Base-by-base conservation (phyloP, 2,888 invertebrate genomes). In the Parascotia fuliginaria region DNA sequence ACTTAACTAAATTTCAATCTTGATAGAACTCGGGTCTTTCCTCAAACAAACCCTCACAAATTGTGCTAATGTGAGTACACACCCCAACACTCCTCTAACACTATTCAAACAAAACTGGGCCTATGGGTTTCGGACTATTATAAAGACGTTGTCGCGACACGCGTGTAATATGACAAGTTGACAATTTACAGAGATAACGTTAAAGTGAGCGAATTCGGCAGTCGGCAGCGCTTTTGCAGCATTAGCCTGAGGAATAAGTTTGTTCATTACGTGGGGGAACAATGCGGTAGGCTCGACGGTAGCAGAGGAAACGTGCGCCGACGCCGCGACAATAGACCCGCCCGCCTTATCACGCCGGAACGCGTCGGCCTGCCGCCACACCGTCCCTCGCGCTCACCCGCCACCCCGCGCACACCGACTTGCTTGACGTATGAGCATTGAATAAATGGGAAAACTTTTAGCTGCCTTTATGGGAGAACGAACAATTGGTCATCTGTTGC, bases 361-460 rank as follows among this genome's bases (percentile, higher is more conserved):
- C 88, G 90, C 84, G 87, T 75, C 85, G 81, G 65, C 73, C 74
- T 71, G 66, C 66, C 67, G 63, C 70, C 61, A 53, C 63, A 28
- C 68, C 56, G 36, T 54, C 41, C 48, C 46, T 45, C 22, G 14
- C 22, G 5, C 49, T 40, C 49, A 28, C 60, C 39, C 58, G 41
- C 47, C 57, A 61, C 40, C 61, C 60, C 66, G 56, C 67, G n/a
- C 65, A 56, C 75, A 59, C 65, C 70, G 60, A 70, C 80, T 83
- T 87, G 88, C 80, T 83, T 87, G 88, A 89, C 91, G 89, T 89
- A 87, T 89, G 88, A 86, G 86, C 79, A 79, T 81, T 86, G 89
- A 90, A 91, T 89, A 90, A 91, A 91, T 92, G 89, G 89, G 88
- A 91, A 92, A 92, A 92, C 84, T 92, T 91, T 91, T 79, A 86